Conservation (phyloP, 2,797 vertebrate genomes). For the Tarsius wallacei region DNA sequence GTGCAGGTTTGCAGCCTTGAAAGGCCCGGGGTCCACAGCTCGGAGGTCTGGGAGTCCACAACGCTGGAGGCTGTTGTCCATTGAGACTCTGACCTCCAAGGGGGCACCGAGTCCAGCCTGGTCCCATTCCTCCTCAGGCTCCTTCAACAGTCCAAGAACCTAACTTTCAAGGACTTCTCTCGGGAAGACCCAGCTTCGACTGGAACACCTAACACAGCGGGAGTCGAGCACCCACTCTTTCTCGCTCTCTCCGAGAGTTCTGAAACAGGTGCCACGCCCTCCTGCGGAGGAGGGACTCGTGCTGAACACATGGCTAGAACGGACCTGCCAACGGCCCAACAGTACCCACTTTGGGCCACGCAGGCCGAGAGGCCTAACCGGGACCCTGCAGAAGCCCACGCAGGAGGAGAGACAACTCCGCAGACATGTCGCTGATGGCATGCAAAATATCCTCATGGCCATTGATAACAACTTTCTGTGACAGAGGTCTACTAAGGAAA, state of each 20-base stretch:
- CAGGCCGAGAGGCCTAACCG: not conserved
- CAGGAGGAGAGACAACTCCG: not conserved
- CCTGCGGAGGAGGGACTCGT: not conserved
- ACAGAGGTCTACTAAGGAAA: not conserved
- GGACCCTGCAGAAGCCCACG: fast-evolving
- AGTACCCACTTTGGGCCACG: not conserved
- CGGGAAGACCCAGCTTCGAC: not conserved
- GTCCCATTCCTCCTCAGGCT: not conserved
- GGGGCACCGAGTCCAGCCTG: not conserved
- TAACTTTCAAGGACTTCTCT: not conserved
- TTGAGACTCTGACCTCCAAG: not conserved
- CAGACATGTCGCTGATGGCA: not conserved
- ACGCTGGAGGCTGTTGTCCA: not conserved
- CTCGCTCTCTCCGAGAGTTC: not conserved
- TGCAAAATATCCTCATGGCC: not conserved
- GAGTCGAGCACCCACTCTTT: not conserved
- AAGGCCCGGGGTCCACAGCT: not conserved
- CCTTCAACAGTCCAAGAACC: not conserved
- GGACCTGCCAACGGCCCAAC: not conserved
- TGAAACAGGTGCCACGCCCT: not conserved
- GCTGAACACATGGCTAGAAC: not conserved
- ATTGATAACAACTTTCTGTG: not conserved
- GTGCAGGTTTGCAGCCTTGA: not conserved
- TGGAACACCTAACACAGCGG: not conserved
- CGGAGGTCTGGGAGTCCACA: not conserved